phyloP scores from a whole-genome alignment of 2,797 vertebrate genomes.

The Lacerta bilineata region DNA sequence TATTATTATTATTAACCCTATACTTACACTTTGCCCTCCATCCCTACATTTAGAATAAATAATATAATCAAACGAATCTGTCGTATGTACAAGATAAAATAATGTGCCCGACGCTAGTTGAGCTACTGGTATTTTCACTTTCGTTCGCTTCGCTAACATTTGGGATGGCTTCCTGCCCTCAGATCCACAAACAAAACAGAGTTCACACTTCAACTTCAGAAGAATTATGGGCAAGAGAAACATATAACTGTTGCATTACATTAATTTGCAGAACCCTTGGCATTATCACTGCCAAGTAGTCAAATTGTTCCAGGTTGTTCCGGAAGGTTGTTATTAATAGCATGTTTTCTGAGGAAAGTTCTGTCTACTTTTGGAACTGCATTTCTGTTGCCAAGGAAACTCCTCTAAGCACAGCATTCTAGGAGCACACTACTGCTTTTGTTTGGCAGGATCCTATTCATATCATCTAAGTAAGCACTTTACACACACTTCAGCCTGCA shows the following conservation, averaged over 20 bases:
- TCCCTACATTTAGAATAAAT: slow-evolving; percentile 67
- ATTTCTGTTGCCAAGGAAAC: slow-evolving; percentile 88
- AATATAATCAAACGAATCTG: slow-evolving; percentile 75
- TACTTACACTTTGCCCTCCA: slow-evolving; percentile 53
- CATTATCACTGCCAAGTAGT: slow-evolving; percentile 87
- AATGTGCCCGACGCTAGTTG: slow-evolving; percentile 69
- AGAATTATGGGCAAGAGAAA: slow-evolving; percentile 79
- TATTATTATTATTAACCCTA: neutral
- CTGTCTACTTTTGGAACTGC: slow-evolving; percentile 90
- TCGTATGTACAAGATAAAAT: slow-evolving; percentile 75
- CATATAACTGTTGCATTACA: slow-evolving; percentile 82
- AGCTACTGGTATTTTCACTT: slow-evolving; percentile 68
- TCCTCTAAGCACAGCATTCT: slow-evolving; percentile 85
- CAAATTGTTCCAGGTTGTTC: slow-evolving; percentile 88
- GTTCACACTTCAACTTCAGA: slow-evolving; percentile 65
- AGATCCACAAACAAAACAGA: slow-evolving; percentile 70
- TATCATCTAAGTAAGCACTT: slow-evolving; percentile 83
- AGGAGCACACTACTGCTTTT: slow-evolving; percentile 87
- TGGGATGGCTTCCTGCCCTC: slow-evolving; percentile 76
- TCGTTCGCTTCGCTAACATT: slow-evolving; percentile 70
- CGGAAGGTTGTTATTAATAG: slow-evolving; percentile 90
- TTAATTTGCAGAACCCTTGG: slow-evolving; percentile 90
- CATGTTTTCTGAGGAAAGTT: slow-evolving; percentile 87
- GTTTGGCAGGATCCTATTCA: slow-evolving; percentile 85
- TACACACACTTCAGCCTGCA: slow-evolving; percentile 78